phyloP scores from a whole-genome alignment of 2,113 vertebrate genomes.

The Nerophis lumbriciformis region DNA sequence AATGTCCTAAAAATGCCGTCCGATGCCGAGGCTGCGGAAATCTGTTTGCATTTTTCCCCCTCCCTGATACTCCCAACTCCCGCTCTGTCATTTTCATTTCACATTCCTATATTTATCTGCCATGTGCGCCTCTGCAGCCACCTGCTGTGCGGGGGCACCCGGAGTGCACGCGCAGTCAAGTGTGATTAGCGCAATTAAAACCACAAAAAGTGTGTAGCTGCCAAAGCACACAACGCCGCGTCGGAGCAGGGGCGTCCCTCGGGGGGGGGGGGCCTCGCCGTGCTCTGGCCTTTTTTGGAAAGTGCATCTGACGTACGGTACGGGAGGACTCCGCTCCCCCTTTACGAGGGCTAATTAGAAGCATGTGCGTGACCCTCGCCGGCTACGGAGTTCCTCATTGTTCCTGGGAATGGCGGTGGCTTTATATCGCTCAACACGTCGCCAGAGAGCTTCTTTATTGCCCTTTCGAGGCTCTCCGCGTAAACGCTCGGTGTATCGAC shows the following conservation, averaged over 20 bases:
- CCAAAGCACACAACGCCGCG: slow-evolving; percentile 53
- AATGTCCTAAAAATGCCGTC: slow-evolving; percentile 11
- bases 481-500: too few relatives aligned
- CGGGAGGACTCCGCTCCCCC: slow-evolving; percentile 4
- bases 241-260: slow-evolving; percentile 19
- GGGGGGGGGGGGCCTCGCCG: slow-evolving; percentile 35
- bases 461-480: background rate
- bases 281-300: slow-evolving; percentile 34
- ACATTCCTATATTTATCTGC: slow-evolving; percentile 65
- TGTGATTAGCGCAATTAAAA: slow-evolving; percentile 29
- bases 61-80: slow-evolving; percentile 43
- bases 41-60: slow-evolving; percentile 60
- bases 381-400: slow-evolving; percentile 58
- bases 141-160: slow-evolving; percentile 20
- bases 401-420: slow-evolving; percentile 45
- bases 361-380: slow-evolving; percentile 58
- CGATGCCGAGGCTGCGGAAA: slow-evolving; percentile 39
- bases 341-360: slow-evolving; percentile 66
- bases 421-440: slow-evolving; percentile 16
- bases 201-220: slow-evolving; percentile 28
- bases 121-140: slow-evolving; percentile 33
- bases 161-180: slow-evolving; percentile 10
- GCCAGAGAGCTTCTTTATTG: background rate
- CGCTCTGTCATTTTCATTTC: slow-evolving; percentile 58
- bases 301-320: slow-evolving; percentile 1